Percentiles rank a stretch among this genome's conserved stretches.
Conservation (phyloP, 2,113 vertebrate species). For the Potamarius usumacintae region DNA sequence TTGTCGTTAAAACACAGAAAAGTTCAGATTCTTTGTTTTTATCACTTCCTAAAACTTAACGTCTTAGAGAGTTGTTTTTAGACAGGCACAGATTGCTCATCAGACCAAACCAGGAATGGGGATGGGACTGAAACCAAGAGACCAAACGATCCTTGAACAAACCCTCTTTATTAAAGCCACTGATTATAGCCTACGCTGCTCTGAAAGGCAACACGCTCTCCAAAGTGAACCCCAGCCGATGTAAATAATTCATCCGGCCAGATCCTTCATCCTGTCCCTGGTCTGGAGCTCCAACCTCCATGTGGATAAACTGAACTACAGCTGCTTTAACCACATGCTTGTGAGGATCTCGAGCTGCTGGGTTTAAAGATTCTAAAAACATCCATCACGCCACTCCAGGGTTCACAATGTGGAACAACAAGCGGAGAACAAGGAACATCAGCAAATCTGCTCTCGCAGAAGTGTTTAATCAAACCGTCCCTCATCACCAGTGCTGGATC, state of each 20-base stretch:
- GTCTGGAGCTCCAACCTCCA: background rate
- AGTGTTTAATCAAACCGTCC: background rate
- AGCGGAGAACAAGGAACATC: background rate
- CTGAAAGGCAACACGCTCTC: background rate
- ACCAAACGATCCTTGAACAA: background rate
- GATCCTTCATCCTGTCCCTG: background rate
- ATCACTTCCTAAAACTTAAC: background rate
- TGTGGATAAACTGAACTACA: background rate
- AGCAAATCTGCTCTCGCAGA: background rate
- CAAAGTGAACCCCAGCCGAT: background rate
- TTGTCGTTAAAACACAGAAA: background rate
- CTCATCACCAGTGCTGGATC: background rate
- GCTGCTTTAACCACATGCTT: background rate
- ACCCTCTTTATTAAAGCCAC: slow-evolving; percentile 24
- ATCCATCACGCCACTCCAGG: background rate
- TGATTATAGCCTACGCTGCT: slow-evolving; percentile 9
- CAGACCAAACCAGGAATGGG: background rate
- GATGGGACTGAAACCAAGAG: background rate
- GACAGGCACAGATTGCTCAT: background rate
- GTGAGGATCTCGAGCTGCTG: background rate
- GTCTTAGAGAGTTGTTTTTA: background rate
- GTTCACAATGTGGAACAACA: background rate
- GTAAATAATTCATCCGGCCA: background rate
- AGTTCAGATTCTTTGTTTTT: background rate
- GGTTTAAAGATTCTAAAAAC: background rate